Conservation (phyloP, 2,797 vertebrate species). For the Microctenopoma steveboyesi region DNA sequence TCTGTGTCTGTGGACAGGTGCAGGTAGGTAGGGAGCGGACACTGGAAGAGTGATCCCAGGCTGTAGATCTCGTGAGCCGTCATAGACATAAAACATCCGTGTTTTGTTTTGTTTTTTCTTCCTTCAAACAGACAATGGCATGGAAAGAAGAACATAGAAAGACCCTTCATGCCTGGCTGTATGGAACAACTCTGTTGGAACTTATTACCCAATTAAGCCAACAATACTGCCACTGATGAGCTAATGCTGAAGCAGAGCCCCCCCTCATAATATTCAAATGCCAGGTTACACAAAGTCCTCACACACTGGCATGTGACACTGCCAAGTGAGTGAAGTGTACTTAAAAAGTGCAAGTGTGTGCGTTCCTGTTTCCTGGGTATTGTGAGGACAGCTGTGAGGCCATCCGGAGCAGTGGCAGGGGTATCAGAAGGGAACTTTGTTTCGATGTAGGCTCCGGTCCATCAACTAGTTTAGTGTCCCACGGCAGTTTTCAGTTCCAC, state of each 20-base stretch:
- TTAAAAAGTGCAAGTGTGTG: conserved; percentile 73
- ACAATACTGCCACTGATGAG: conserved; percentile 55
- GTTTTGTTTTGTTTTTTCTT: conserved; percentile 1
- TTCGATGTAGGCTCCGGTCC: conserved; percentile 5
- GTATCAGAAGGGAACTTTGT: conserved; percentile 13
- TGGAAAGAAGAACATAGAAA: conserved; percentile 8
- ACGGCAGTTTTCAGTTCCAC: conserved; percentile 93
- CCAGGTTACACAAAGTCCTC: conserved; percentile 31
- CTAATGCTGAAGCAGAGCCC: conserved; percentile 19
- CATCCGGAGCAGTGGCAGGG: neutral
- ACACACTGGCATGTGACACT: conserved; percentile 34
- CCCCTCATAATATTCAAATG: conserved; percentile 6
- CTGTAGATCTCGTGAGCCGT: neutral
- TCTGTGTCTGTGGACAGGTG: conserved; percentile 5
- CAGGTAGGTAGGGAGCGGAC: conserved; percentile 10
- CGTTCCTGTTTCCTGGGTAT: conserved; percentile 58
- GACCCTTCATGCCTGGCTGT: conserved; percentile 23
- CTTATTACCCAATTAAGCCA: neutral
- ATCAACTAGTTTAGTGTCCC: conserved; percentile 90
- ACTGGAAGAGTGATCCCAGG: conserved; percentile 13
- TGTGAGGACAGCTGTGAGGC: conserved; percentile 28
- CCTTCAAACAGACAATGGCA: conserved; percentile 22
- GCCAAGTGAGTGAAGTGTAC: conserved; percentile 43
- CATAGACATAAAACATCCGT: conserved; percentile 16
- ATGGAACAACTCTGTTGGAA: neutral